Conservation (phyloP, 1,140 invertebrate genomes). For the Mesaphorura yosii region DNA sequence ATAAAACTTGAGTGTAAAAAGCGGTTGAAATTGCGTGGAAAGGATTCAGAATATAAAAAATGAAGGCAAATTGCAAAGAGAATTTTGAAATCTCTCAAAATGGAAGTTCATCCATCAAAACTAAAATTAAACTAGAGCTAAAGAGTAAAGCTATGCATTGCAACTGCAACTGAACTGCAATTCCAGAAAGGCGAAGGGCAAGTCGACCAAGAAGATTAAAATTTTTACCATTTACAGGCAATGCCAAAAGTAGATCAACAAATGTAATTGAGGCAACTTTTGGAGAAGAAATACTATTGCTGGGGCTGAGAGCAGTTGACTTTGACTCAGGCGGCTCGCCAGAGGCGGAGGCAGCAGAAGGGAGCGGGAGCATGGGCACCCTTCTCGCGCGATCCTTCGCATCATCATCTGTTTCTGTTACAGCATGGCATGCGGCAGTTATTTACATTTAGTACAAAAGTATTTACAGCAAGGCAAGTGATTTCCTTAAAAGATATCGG, state of each 20-base stretch:
- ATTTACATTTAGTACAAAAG: background rate
- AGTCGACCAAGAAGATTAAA: background rate
- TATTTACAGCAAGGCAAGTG: background rate
- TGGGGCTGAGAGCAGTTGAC: no score
- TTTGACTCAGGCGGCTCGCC: no score
- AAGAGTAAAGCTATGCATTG: no score
- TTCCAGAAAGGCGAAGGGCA: no score
- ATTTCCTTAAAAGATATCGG: no score
- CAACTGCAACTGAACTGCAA: no score
- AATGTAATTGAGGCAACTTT: slow-evolving; percentile 29
- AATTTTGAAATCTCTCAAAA: no score
- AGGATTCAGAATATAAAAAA: background rate
- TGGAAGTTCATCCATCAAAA: no score
- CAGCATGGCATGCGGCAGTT: background rate
- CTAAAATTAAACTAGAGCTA: no score
- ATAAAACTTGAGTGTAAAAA: no score
- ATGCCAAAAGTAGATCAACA: slow-evolving; percentile 27
- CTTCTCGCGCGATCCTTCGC: slow-evolving; percentile 1
- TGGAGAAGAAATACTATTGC: no score
- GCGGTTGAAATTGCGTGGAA: background rate
- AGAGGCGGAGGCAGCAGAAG: slow-evolving; percentile 6
- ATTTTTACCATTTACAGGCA: slow-evolving; percentile 23
- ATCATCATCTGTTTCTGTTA: background rate
- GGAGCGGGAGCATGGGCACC: background rate
- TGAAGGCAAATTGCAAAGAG: no score